Evolutionary conservation across 2,888 invertebrate species (phyloP), one percentile per base, ranked within the genome.

Genomic region (Phaedon cochleariae): DNA sequence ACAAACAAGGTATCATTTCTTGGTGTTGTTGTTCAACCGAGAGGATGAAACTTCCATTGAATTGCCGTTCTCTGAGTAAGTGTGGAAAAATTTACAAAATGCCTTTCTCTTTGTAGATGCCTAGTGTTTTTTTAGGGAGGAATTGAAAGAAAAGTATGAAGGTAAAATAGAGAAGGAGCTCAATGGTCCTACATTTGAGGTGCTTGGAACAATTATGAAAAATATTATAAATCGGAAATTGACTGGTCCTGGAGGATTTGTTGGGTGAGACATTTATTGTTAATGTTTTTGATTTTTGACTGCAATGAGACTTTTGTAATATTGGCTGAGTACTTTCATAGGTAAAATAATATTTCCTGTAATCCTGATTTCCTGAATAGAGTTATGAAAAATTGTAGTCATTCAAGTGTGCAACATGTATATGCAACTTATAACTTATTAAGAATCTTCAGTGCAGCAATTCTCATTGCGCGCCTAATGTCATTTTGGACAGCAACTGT

Each of bases 1-100:
- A 54, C 98, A 99, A 85, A 99, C 99, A 0, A 88, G 99, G 69
- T 99, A 99, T 81, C 98, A 97, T 78, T 99, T 95, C 81, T 85
- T 99, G 66, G 98, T 98, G 10, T 86, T 98, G 62, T 85, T 98
- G 49, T 99, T 99, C 82, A 93, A 92, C 51, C 94, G 95, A 78
- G 98, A 99, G 77, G 98, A 98, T 78, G 96, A 97, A 80, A 93
- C 93, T 0, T 91, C 92, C 10, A 87, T 98, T 73, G 97, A 98
- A 83, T 84, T 98, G 67, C 96, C 95, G 0, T 91, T 97, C 72
- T 89, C 94, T 26, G 97, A 98, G 92, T 94, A 86, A 87, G 92
- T 87, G 37, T 37, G 5, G 18, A 6, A 20, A 46, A 20, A 15
- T 46, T 46, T n/a, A n/a, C n/a, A n/a, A n/a, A n/a, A n/a, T n/a